Evolutionary conservation across 2,113 vertebrate genomes (phyloP).

Genomic region (Phrynocephalus versicolor): DNA sequence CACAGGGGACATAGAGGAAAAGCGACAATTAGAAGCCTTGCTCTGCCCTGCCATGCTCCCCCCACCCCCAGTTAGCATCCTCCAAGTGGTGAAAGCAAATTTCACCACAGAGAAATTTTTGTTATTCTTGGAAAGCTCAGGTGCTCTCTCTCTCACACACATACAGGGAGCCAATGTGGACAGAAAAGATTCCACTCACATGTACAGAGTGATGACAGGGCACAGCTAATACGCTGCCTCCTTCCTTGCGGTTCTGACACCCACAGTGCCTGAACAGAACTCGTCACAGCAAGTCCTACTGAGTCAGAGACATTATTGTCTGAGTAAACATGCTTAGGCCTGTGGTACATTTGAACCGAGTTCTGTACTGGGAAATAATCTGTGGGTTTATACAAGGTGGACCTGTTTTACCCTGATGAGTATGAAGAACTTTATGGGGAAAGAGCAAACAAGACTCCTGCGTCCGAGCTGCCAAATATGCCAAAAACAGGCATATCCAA

Average conservation of each 20-base stretch:
- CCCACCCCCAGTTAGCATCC: neutral
- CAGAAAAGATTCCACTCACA: neutral
- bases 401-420: neutral
- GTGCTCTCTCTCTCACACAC: neutral
- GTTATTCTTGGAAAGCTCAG: neutral
- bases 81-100: neutral
- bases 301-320: neutral
- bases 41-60: too few species aligned
- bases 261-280: neutral
- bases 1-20: too few species aligned
- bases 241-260: neutral
- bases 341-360: neutral
- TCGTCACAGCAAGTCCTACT: neutral
- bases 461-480: slow-evolving; percentile 11
- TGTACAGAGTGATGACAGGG: neutral
- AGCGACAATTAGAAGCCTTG: too few species aligned
- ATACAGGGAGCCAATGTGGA: neutral
- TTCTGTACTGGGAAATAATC: neutral
- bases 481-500: neutral
- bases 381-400: neutral
- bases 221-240: neutral
- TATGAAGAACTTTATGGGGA: neutral
- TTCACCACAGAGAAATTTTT: neutral
- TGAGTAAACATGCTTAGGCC: neutral
- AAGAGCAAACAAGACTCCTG: neutral